Evolutionary conservation across 2,888 invertebrate species (phyloP).

Genomic region (Cephus nigrinus): DNA sequence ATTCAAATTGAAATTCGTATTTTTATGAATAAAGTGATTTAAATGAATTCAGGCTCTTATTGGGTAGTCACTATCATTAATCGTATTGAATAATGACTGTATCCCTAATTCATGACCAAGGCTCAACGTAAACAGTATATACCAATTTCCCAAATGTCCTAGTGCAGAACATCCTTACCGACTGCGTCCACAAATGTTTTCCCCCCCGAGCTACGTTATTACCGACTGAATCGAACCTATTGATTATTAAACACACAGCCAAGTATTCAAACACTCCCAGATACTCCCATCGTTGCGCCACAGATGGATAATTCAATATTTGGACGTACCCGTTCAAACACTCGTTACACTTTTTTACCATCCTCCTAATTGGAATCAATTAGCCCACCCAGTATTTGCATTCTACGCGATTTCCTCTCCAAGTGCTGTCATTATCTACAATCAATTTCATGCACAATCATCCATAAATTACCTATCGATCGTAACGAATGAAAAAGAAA

Average conservation of each 20-base stretch:
- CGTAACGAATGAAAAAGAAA: neutral
- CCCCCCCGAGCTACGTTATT: neutral
- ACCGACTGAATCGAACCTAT: neutral
- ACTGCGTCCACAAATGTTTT: no score
- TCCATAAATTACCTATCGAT: neutral
- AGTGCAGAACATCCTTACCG: no score
- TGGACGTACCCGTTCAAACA: conserved; percentile 6
- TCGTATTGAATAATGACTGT: no score
- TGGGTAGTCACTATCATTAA: no score
- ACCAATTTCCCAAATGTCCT: no score
- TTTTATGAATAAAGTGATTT: conserved; percentile 59
- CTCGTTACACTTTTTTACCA: conserved; percentile 6
- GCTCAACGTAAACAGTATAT: no score
- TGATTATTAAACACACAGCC: neutral
- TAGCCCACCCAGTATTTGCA: conserved; percentile 7
- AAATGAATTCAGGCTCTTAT: conserved; percentile 13
- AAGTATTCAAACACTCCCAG: no score
- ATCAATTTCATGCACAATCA: no score
- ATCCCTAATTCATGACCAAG: no score
- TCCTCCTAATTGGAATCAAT: conserved; percentile 12
- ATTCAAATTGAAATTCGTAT: conserved; percentile 55
- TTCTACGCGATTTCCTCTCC: conserved; percentile 8
- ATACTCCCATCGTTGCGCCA: neutral
- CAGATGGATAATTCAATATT: conserved; percentile 6
- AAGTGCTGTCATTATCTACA: no score